Conservation (phyloP, 2,797 vertebrate species). For the Hafferia zeledoni region DNA sequence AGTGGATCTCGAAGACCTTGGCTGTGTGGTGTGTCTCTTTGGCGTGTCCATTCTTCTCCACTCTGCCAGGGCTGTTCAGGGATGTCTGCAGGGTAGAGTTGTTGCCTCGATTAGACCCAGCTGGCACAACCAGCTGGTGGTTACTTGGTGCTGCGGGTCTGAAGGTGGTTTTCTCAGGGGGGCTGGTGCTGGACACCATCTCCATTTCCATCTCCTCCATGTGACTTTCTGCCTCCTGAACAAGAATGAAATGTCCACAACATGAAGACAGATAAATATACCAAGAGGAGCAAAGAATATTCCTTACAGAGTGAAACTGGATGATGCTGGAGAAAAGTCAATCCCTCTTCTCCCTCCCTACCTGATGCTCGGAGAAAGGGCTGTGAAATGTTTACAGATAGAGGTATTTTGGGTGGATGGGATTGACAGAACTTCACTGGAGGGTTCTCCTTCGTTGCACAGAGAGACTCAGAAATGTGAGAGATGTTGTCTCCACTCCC, state of each 20-base stretch:
- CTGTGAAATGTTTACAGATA: neutral
- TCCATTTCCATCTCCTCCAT: slow-evolving; percentile 91
- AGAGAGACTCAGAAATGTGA: neutral
- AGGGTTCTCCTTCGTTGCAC: neutral
- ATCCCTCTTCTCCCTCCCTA: slow-evolving; percentile 13
- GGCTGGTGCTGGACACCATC: slow-evolving; percentile 89
- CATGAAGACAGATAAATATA: slow-evolving; percentile 46
- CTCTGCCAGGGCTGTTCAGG: slow-evolving; percentile 75
- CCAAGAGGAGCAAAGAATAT: neutral
- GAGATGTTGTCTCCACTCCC: neutral
- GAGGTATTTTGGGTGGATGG: neutral
- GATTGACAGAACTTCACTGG: neutral
- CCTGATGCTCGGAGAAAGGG: neutral
- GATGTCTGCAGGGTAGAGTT: slow-evolving; percentile 74
- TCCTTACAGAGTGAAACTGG: slow-evolving; percentile 21
- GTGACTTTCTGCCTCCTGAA: slow-evolving; percentile 88
- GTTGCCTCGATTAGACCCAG: slow-evolving; percentile 75
- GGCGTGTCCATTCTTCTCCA: slow-evolving; percentile 89
- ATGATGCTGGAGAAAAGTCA: neutral
- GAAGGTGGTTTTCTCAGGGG: slow-evolving; percentile 85
- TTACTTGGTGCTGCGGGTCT: slow-evolving; percentile 81
- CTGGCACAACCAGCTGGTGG: slow-evolving; percentile 76
- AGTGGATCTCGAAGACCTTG: slow-evolving; percentile 91
- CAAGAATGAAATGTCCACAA: slow-evolving; percentile 79
- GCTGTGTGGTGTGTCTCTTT: slow-evolving; percentile 79